These are phyloP conservation scores for Cladorhizidae sp. DNA, from an alignment of 37 sponge, comb jelly and placozoan species.

Conservation along the genomic window DNA sequence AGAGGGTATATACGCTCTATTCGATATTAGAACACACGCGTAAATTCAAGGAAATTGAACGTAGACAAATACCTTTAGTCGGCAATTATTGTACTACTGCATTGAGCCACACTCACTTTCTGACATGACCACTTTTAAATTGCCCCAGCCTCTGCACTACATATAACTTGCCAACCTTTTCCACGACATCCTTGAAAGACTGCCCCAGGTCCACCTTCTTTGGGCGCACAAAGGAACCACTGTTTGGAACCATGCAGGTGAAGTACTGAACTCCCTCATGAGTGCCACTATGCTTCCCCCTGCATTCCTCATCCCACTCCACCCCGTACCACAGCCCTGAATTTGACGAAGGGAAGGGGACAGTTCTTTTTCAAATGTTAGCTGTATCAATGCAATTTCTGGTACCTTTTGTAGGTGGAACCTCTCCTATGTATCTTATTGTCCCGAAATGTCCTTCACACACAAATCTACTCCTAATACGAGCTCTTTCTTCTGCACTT, in stretches of 20 bases:
- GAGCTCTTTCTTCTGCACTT: not conserved
- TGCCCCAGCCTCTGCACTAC: not conserved
- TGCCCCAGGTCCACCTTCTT: slow-evolving; percentile 67
- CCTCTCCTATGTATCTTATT: slow-evolving; percentile 66
- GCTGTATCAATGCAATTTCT: not conserved
- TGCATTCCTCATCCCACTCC: slow-evolving; percentile 90
- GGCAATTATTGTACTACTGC: no score
- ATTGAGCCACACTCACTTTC: no score
- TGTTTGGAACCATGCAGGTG: slow-evolving; percentile 56
- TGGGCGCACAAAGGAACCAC: slow-evolving; percentile 86
- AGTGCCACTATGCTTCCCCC: slow-evolving; percentile 91
- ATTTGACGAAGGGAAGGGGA: not conserved
- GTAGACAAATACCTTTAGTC: no score
- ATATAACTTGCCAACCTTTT: slow-evolving; percentile 14
- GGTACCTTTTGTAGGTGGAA: slow-evolving; percentile 75
- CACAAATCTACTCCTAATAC: slow-evolving; percentile 42
- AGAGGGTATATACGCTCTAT: no score
- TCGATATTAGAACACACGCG: no score
- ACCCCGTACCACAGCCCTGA: slow-evolving; percentile 93
- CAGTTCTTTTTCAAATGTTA: not conserved
- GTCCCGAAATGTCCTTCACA: slow-evolving; percentile 73
- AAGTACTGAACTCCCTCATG: slow-evolving; percentile 88
- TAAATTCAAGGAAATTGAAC: no score
- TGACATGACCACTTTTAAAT: not conserved
- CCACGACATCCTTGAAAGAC: slow-evolving; percentile 65